Percentiles rank a stretch among this genome's conserved stretches.
These are phyloP conservation scores for Acanthiza pusilla DNA, from an alignment of 2,797 vertebrate genomes.

Conservation along the genomic window DNA sequence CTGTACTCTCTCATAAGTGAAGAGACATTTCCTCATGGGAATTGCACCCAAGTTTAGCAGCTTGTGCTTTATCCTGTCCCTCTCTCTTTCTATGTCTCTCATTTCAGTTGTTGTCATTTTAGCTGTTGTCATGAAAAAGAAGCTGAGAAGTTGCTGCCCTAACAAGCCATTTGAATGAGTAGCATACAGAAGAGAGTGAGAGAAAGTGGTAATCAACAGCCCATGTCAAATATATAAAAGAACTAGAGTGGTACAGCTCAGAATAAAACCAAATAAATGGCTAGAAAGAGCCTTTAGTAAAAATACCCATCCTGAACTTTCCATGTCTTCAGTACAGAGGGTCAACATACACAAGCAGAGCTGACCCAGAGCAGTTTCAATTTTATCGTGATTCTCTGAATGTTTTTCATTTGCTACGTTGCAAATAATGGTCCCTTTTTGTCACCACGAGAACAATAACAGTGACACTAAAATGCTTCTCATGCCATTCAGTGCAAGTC, in stretches of 20 bases:
- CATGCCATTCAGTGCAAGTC: constrained; percentile 4
- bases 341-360: neutral
- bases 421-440: constrained; percentile 51
- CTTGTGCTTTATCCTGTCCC: neutral
- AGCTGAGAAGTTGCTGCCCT: neutral
- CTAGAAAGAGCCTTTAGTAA: neutral
- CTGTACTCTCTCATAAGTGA: neutral
- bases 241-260: neutral
- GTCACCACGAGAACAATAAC: constrained; percentile 15
- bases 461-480: neutral
- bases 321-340: neutral
- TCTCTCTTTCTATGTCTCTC: neutral
- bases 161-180: neutral
- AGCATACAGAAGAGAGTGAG: neutral
- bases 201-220: neutral
- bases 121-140: neutral
- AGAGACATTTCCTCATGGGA: neutral
- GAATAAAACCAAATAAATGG: neutral
- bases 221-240: neutral
- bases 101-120: neutral
- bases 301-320: neutral
- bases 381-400: neutral
- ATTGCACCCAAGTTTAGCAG: neutral
- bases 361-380: neutral
- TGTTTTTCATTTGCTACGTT: neutral